phyloP scores from a whole-genome alignment of 2,888 invertebrate genomes.

The Eremobia ochroleuca region DNA sequence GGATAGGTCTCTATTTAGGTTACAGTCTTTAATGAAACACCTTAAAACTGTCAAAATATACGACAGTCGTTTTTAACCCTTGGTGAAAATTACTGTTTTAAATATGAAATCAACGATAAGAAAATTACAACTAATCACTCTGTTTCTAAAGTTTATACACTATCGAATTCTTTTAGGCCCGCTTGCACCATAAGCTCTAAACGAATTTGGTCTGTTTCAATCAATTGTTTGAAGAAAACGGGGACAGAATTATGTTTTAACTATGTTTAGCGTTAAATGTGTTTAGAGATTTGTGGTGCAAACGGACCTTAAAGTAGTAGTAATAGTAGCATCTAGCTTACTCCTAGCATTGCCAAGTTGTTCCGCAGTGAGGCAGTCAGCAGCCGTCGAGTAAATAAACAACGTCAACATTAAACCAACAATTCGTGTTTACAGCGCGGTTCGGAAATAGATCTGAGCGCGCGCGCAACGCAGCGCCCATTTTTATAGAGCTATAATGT shows the following conservation, averaged over 20 bases:
- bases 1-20: background rate
- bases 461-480: constrained; percentile 45
- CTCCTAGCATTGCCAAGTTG: constrained; percentile 21
- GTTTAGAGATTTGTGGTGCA: background rate
- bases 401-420: constrained; percentile 70
- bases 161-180: too few relatives aligned
- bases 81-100: background rate
- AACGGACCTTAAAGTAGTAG: background rate
- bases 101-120: background rate
- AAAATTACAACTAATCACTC: background rate
- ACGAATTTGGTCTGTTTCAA: background rate
- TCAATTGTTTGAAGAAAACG: background rate
- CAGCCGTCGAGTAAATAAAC: constrained; percentile 68
- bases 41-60: background rate
- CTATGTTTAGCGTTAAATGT: background rate
- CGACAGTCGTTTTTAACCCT: background rate
- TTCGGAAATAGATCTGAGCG: constrained; percentile 66
- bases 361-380: constrained; percentile 52
- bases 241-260: background rate
- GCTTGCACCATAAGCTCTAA: background rate
- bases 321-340: constrained; percentile 7
- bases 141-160: background rate
- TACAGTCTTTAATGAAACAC: background rate
- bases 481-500: constrained; percentile 45
- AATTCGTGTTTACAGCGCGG: constrained; percentile 68